A percentile compares a stretch with the other conserved stretches of the same genome.
These are phyloP conservation scores for Lagria hirta DNA, from an alignment of 2,888 invertebrate genomes.

Conservation along the genomic window DNA sequence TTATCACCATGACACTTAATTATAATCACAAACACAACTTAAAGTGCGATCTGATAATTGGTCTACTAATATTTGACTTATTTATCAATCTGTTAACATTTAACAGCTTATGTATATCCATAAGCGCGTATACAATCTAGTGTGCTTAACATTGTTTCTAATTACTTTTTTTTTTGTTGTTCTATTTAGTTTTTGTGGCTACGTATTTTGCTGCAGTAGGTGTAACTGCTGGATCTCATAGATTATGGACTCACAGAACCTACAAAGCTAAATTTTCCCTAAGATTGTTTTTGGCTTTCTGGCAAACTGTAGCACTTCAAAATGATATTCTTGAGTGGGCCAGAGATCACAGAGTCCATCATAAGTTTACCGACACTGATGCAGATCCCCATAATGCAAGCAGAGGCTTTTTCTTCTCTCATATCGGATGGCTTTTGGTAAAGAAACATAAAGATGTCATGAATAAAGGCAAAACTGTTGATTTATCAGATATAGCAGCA, in stretches of 20 bases:
- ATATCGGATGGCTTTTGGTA: constrained; percentile 90
- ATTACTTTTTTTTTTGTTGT: too few relatives aligned
- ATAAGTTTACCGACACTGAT: constrained; percentile 86
- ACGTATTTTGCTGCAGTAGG: constrained; percentile 55
- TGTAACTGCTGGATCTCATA: constrained; percentile 91
- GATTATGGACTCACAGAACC: constrained; percentile 89
- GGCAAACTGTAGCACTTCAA: constrained; percentile 86
- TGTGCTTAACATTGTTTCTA: too few relatives aligned
- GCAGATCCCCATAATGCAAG: constrained; percentile 88
- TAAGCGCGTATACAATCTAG: too few relatives aligned
- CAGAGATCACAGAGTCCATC: constrained; percentile 80
- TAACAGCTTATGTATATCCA: too few relatives aligned
- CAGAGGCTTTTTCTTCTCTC: constrained; percentile 90
- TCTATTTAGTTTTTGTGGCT: constrained; percentile 8
- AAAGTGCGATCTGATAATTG: too few relatives aligned
- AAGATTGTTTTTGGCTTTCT: constrained; percentile 72
- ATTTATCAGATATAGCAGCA: constrained; percentile 80
- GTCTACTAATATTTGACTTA: too few relatives aligned
- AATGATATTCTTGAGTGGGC: constrained; percentile 89
- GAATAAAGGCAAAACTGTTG: constrained; percentile 76
- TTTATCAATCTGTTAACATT: too few relatives aligned
- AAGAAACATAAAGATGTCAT: constrained; percentile 87
- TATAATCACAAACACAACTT: too few relatives aligned
- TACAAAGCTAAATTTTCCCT: constrained; percentile 90
- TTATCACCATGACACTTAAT: too few relatives aligned